phyloP scores from a whole-genome alignment of 2,888 invertebrate genomes.

The Lobophora halterata region DNA sequence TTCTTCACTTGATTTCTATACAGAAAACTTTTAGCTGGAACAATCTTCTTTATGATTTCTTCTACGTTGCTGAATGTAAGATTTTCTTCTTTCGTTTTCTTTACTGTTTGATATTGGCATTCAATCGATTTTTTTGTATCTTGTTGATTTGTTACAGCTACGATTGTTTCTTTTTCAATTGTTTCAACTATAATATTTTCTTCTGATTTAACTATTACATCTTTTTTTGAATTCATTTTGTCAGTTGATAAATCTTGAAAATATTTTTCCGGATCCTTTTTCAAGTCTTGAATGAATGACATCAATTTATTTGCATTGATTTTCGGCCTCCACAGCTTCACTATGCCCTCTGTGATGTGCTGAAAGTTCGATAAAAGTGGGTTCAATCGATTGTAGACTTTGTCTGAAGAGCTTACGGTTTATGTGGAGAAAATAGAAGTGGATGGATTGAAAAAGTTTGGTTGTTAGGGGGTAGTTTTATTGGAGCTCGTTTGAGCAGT shows the following conservation, averaged over 20 bases:
- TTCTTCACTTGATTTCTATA: conserved; percentile 62
- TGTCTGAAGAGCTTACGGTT: conserved; percentile 1
- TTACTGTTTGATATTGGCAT: conserved; percentile 68
- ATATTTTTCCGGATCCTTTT: conserved; percentile 56
- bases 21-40: conserved; percentile 70
- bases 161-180: conserved; percentile 31
- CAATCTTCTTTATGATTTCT: conserved; percentile 62
- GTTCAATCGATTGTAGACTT: neutral
- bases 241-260: conserved; percentile 5
- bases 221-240: neutral
- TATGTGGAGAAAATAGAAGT: neutral
- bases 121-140: conserved; percentile 35
- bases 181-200: conserved; percentile 15
- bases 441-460: conserved; percentile 34
- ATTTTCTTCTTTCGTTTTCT: conserved; percentile 36
- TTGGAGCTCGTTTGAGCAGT: conserved; percentile 15
- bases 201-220: conserved; percentile 7
- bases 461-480: conserved; percentile 30
- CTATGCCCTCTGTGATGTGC: conserved; percentile 65
- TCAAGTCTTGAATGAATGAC: conserved; percentile 55
- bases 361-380: conserved; percentile 38
- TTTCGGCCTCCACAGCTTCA: conserved; percentile 66
- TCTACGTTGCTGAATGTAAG: conserved; percentile 52
- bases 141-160: conserved; percentile 6
- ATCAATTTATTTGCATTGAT: conserved; percentile 61